phyloP scores from a whole-genome alignment of 2,797 vertebrate genomes.

The Pseudocheirus occidentalis region DNA sequence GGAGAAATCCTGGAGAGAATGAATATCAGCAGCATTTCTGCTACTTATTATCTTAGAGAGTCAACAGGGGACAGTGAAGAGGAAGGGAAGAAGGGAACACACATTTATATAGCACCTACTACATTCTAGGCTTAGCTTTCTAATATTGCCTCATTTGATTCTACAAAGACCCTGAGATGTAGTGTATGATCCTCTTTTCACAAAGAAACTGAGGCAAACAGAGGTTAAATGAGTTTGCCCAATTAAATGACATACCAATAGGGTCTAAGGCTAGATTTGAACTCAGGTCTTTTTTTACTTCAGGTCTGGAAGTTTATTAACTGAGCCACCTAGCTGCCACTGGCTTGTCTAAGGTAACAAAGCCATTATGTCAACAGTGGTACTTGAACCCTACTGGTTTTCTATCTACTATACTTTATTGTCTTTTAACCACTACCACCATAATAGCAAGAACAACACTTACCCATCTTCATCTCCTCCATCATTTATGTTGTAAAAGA shows the following conservation, averaged over 20 bases:
- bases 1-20: too few relatives aligned
- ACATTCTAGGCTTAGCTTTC: background rate
- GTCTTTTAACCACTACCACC: background rate
- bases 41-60: too few relatives aligned
- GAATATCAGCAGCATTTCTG: too few relatives aligned
- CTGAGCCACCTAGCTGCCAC: background rate
- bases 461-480: background rate
- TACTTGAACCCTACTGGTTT: background rate
- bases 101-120: background rate
- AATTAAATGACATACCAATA: background rate
- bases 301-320: background rate
- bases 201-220: background rate
- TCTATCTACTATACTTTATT: background rate
- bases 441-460: background rate
- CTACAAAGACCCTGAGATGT: too few relatives aligned
- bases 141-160: background rate
- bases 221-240: background rate
- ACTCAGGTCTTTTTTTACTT: background rate
- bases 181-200: background rate
- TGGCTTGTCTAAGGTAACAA: background rate
- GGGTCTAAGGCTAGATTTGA: too few relatives aligned
- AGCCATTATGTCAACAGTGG: background rate
- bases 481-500: background rate
- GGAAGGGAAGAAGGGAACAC: too few relatives aligned
- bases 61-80: too few relatives aligned